Evolutionary conservation across 1,140 invertebrate genomes (phyloP), one percentile per base, ranked within the genome.

Genomic region (Globodera rostochiensis): DNA sequence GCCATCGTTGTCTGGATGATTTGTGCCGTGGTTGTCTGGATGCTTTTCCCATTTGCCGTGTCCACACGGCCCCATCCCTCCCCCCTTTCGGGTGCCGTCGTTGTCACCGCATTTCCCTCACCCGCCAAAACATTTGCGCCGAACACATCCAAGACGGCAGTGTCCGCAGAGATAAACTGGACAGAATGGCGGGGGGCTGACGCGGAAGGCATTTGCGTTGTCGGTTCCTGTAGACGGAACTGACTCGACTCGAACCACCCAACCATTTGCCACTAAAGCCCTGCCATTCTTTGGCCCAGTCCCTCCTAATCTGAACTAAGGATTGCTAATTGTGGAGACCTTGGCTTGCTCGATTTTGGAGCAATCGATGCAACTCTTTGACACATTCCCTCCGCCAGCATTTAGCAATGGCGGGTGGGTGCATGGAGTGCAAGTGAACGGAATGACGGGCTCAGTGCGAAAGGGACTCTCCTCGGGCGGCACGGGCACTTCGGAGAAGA

Each of bases 391-490:
- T 36, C 36, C 36, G 36, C 36, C 36, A 36, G 64, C 50, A 15
- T 8, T 66, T 57, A 66, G 77, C n/a, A 49, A 4, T n/a, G n/a
- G n/a, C 25, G 50, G 25, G 0, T 11, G 25, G 45, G n/a, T n/a
- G 60, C 84, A 85, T 57, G n/a, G 21, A 15, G 46, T 60, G 75
- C 85, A 86, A 50, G 19, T 75, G 53, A 86, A 87, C 8, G 83
- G 83, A 53, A 87, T 86, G 45, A 86, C 75, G 45, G 82, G 83
- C 6, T 75, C 74, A 57, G 84, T 76, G n/a, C 86, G 60, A 64
- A 82, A 85, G 9, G 77, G 85, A 45, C 21, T 64, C 69, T 81
- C 70, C 50, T 66, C n/a, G 21, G 21, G 49, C 7, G 11, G 83
- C 13, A 77, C 36, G 9, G 69, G 64, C 36, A 21, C 36, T 13